Evolutionary conservation across 2,888 invertebrate genomes (phyloP).

Genomic region (Hedychridium roseum): DNA sequence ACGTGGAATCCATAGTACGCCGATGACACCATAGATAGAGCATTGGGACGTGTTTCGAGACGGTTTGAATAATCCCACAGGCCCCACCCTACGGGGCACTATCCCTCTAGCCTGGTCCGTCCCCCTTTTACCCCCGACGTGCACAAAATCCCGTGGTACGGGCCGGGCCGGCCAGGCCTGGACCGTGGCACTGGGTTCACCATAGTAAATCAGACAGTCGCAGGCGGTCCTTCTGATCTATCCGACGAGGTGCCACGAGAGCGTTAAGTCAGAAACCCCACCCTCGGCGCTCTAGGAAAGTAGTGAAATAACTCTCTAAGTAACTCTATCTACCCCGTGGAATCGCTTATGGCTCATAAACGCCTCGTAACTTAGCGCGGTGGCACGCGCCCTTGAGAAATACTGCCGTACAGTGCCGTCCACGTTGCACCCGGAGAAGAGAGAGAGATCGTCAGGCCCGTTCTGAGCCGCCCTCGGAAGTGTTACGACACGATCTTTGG

Average conservation of each 20-base stretch:
- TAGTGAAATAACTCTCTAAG: constrained; percentile 57
- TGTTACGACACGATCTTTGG: no score
- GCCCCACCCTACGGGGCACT: constrained; percentile 54
- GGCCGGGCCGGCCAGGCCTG: constrained; percentile 32
- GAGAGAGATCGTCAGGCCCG: no score
- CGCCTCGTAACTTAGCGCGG: constrained; percentile 60
- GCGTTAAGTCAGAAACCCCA: constrained; percentile 37
- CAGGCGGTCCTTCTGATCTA: constrained; percentile 63
- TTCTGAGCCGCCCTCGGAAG: no score
- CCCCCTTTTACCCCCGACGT: constrained; percentile 48
- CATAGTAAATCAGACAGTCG: constrained; percentile 62
- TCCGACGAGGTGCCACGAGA: constrained; percentile 44
- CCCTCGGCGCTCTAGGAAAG: constrained; percentile 38
- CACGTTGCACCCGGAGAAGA: no score
- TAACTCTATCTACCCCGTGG: constrained; percentile 57
- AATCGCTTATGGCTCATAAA: constrained; percentile 63
- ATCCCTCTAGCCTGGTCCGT: constrained; percentile 36
- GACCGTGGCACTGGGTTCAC: constrained; percentile 48
- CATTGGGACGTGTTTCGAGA: constrained; percentile 23
- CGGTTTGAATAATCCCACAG: constrained; percentile 29
- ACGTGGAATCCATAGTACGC: constrained; percentile 6
- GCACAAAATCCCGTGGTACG: constrained; percentile 47
- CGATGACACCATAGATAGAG: constrained; percentile 12
- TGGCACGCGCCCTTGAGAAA: constrained; percentile 56
- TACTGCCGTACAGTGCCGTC: constrained; percentile 30